Evolutionary conservation across 2,888 invertebrate species (phyloP), one percentile per base, ranked within the genome.

Genomic region (Drosophila suboccidentalis): DNA sequence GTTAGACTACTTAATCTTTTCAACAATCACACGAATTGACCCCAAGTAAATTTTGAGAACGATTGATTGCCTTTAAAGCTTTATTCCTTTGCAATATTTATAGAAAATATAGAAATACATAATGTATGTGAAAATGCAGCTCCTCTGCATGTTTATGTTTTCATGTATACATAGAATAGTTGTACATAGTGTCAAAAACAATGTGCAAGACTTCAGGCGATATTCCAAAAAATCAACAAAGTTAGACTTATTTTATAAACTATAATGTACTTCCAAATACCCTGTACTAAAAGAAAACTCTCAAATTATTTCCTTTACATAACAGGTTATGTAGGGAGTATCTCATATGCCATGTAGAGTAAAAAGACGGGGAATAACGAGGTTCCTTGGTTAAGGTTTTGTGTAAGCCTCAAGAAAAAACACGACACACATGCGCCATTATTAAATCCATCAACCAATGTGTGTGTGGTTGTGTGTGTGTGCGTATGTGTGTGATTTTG

Each of bases 351-450:
- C 41, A 41, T 3, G 32, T 39, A 8, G 34, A 19, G 58, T 50
- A 65, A 54, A 62, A 58, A 38, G 41, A 63, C 4, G 41, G 6
- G n/a, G 11, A 17, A 36, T 49, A 34, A 17, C 11, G 5, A 26
- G 38, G 36, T 66, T 53, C 39, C 73, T 44, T 60, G 59, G 47
- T 9, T 47, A 68, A 32, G 39, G 47, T 60, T 75, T 69, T 60
- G 51, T 60, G 53, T 61, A 63, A 71, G 61, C 62, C 68, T 38
- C 60, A 68, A 61, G 62, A 68, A 78, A 72, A 73, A 74, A 72
- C 59, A 70, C 63, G 78, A 73, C 85, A 87, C 89, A 84, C 71
- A 85, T 84, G 72, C 49, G 79, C 75, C 82, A 74, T 84, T 81
- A 87, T 89, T 87, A 89, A 84, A 66, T 63, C 68, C 87, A 69